These are phyloP conservation scores for Pandemis heparana DNA, from an alignment of 2,888 invertebrate species.

Conservation along the genomic window DNA sequence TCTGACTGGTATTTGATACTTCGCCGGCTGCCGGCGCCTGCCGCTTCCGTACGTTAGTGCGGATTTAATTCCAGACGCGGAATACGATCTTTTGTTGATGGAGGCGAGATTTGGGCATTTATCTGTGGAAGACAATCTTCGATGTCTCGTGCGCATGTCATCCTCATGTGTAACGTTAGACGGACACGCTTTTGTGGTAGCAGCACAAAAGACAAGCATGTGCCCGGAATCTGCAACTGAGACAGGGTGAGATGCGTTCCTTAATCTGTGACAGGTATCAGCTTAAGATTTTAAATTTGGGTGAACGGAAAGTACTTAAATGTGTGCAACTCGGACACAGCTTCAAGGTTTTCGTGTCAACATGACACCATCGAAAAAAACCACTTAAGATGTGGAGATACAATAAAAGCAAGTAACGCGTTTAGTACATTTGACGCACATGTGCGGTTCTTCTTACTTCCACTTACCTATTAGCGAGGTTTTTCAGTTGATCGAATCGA, in stretches of 20 bases:
- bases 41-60: slow-evolving; percentile 77
- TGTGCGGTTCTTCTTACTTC: neutral
- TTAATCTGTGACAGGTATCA: slow-evolving; percentile 45
- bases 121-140: slow-evolving; percentile 69
- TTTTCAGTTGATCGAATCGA: neutral
- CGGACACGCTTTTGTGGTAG: slow-evolving; percentile 74
- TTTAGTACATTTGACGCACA: neutral
- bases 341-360: slow-evolving; percentile 28
- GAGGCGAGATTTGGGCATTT: slow-evolving; percentile 73
- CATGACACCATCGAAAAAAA: slow-evolving; percentile 25
- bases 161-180: slow-evolving; percentile 70
- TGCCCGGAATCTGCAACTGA: slow-evolving; percentile 58
- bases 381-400: slow-evolving; percentile 34
- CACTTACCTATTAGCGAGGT: neutral
- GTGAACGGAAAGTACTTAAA: slow-evolving; percentile 16
- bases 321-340: slow-evolving; percentile 25
- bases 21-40: slow-evolving; percentile 74
- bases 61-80: slow-evolving; percentile 67
- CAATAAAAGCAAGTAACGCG: neutral
- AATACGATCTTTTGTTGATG: slow-evolving; percentile 82
- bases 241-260: slow-evolving; percentile 43
- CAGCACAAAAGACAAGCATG: slow-evolving; percentile 67
- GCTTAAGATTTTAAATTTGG: slow-evolving; percentile 27
- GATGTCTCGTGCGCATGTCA: slow-evolving; percentile 78
- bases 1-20: slow-evolving; percentile 75